Base-by-base conservation (phyloP, 2,888 invertebrate genomes). In the Drosophila monieri region DNA sequence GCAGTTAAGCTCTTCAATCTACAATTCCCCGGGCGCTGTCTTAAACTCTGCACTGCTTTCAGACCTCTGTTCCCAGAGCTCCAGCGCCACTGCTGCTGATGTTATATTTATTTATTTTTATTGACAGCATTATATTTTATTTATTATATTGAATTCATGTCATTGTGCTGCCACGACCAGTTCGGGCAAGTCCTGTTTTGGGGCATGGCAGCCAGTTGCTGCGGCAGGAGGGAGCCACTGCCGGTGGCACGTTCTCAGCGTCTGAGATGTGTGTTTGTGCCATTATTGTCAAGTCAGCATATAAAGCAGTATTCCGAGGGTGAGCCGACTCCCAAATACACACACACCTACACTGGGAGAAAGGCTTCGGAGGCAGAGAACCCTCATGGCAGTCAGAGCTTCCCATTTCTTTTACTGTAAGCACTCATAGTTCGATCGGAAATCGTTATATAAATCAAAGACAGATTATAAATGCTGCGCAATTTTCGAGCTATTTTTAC, bases 361-460 rank as follows among this genome's bases (percentile, higher is more conserved):
- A 35, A 47, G 6, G 6, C 35, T n/a, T 6, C n/a, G 5, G n/a
- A n/a, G 6, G 6, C n/a, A 1, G 14, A 35, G 35, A 35, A 1
- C 2, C 35, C n/a, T 35, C 4, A n/a, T n/a, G 35, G n/a, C n/a
- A n/a, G 1, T 35, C n/a, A 6, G 35, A 35, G 35, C 14, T 6
- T 35, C 6, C 6, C 2, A 35, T 47, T 39, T 15, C 12, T 61
- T 1, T n/a, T 5, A 58, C 58, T 58, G 60, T 3, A 41, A 10
- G n/a, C 62, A 52, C 37, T 51, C 64, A 76, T 62, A 74, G 54
- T 75, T 78, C 78, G 78, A 81, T 74, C 87, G 87, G 88, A 88
- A 88, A 88, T 88, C 87, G 87, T 88, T 88, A 88, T 85, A 87
- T 87, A 87, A 88, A 88, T 88, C 88, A 88, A 84, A 80, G 81